phyloP scores from a whole-genome alignment of 1,140 invertebrate genomes.

The Drosophila orosa region DNA sequence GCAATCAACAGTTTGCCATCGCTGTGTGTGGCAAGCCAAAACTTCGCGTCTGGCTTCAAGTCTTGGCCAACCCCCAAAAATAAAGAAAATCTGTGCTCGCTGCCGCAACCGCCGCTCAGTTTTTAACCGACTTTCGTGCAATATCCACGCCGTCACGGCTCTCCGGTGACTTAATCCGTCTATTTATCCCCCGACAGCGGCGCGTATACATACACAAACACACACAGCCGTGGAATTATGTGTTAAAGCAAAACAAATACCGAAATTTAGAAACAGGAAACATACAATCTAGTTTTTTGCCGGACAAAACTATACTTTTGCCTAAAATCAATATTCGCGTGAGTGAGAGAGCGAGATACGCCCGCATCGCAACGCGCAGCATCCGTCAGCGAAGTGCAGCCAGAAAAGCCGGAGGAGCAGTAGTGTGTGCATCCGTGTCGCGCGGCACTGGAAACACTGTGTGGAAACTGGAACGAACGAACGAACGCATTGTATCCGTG shows the following conservation, averaged over 20 bases:
- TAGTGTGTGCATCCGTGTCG: slow-evolving; percentile 12
- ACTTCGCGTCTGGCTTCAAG: slow-evolving; percentile 31
- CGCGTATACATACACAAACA: slow-evolving; percentile 45
- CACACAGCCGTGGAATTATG: slow-evolving; percentile 15
- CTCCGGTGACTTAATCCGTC: slow-evolving; percentile 16
- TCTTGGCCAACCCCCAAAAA: slow-evolving; percentile 36
- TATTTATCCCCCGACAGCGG: slow-evolving; percentile 13
- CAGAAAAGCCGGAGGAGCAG: slow-evolving; percentile 31
- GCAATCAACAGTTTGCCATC: slow-evolving; percentile 15
- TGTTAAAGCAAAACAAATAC: slow-evolving; percentile 32
- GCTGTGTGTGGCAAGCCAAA: slow-evolving; percentile 67
- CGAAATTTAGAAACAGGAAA: background rate
- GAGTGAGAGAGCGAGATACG: slow-evolving; percentile 24
- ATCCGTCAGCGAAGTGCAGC: slow-evolving; percentile 28
- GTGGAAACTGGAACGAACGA: slow-evolving; percentile 43
- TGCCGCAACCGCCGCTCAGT: slow-evolving; percentile 28
- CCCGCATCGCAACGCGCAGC: slow-evolving; percentile 41
- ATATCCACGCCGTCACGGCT: slow-evolving; percentile 37
- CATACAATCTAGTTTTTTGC: background rate
- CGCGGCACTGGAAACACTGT: slow-evolving; percentile 36
- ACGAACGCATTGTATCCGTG: slow-evolving; percentile 28
- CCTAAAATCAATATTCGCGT: slow-evolving; percentile 36
- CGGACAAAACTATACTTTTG: background rate
- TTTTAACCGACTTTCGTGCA: slow-evolving; percentile 49
- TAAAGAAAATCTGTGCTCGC: slow-evolving; percentile 34